Conservation (phyloP, 2,113 vertebrate species). For the Camelus bactrianus region DNA sequence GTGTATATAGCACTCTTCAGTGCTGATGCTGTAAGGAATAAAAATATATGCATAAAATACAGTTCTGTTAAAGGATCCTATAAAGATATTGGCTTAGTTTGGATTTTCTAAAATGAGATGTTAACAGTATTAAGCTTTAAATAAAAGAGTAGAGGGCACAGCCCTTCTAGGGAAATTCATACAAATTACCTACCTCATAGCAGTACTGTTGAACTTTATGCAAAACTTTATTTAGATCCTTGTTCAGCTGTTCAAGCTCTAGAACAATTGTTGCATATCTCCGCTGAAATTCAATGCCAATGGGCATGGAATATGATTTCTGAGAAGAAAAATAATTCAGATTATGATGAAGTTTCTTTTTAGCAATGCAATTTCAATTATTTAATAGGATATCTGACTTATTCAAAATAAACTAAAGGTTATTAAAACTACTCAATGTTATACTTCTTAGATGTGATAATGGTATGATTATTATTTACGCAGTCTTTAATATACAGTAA, state of each 20-base stretch:
- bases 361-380: constrained; percentile 31
- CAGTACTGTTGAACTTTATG: constrained; percentile 98
- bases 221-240: constrained; percentile 98
- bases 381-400: not conserved
- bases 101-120: constrained; percentile 37
- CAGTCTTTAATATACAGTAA: not conserved
- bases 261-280: constrained; percentile 97
- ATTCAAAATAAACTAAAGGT: not conserved
- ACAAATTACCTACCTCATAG: constrained; percentile 91
- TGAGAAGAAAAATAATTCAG: constrained; percentile 80
- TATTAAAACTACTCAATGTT: not conserved
- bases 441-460: not conserved
- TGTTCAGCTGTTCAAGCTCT: constrained; percentile 97
- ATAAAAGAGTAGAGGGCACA: not conserved
- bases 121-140: not conserved
- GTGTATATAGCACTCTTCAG: not conserved
- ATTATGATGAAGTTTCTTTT: not conserved
- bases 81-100: not conserved
- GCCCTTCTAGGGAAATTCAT: not conserved
- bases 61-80: not conserved
- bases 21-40: not conserved
- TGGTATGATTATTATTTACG: not conserved
- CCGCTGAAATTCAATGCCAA: constrained; percentile 96
- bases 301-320: constrained; percentile 98
- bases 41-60: not conserved